These are phyloP conservation scores for Xenus cinereus DNA, from an alignment of 2,113 vertebrate species.

Conservation along the genomic window DNA sequence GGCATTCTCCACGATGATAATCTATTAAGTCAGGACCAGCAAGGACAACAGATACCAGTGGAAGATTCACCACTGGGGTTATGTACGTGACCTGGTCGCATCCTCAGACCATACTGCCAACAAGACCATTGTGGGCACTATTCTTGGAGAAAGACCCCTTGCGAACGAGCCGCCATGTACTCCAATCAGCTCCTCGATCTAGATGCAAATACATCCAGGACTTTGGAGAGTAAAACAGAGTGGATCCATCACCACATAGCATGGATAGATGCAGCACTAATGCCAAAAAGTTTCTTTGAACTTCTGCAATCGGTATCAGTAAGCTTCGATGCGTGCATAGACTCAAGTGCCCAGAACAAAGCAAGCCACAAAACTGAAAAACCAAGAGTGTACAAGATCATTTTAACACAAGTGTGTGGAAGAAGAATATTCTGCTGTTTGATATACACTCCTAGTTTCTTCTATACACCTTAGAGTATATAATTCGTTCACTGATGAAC, in stretches of 20 bases:
- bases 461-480: not conserved
- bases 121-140: not conserved
- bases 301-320: not conserved
- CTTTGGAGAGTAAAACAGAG: not conserved
- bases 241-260: not conserved
- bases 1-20: not conserved
- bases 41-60: not conserved
- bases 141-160: not conserved
- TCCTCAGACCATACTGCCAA: not conserved
- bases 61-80: not conserved
- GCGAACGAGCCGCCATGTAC: fast-evolving
- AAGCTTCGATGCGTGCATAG: not conserved
- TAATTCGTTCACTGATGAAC: not conserved
- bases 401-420: not conserved
- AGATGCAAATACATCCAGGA: not conserved
- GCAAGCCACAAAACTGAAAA: not conserved
- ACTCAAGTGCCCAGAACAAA: not conserved
- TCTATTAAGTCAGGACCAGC: not conserved
- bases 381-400: not conserved
- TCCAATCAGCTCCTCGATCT: not conserved
- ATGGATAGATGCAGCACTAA: not conserved
- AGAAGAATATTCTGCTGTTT: not conserved
- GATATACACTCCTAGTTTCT: not conserved
- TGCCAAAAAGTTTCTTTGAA: not conserved
- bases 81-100: not conserved